Base-by-base conservation (phyloP, 2,888 invertebrate genomes). In the Invenusta paracnida region DNA sequence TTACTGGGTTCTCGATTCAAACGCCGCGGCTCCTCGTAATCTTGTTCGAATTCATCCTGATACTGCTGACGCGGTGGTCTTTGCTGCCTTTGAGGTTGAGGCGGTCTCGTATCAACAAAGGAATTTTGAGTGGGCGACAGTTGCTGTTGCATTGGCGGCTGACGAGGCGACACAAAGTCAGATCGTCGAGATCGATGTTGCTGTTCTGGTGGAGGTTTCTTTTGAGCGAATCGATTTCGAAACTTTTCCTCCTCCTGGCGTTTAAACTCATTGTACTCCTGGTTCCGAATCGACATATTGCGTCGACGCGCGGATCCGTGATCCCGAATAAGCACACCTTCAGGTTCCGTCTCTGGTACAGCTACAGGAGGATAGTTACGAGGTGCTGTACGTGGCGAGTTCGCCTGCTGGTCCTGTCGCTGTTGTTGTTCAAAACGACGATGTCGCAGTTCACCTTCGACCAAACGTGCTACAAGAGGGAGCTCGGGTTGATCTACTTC, bases 231-330 rank as follows among this genome's bases (percentile, higher is more conserved):
- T 23, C 85, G 83, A 27, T 85, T 85, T 83, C 82, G 83, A 30
- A 85, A 85, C 17, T 85, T 85, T 30, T 82, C 81, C 30, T 85
- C 81, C n/a, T 85, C 85, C 1, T 29, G 29, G 17, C 79, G 67
- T 30, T 85, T 85, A 29, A 85, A 85, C 29, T 85, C 85, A 23
- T 85, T 79, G 29, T 85, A 85, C 67, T 85, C 85, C 1, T 81
- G 29, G 82, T 85, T 85, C 13, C 85, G 28, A 17, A 30, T 27
- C 0, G 23, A 2, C 31, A 83, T 29, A 25, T 30, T 81, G 25
- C 81, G 28, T 1, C 29, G 83, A 1, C 30, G 2, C 17, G 85
- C 85, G 1, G 81, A 82, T n/a, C 23, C 30, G 29, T 73, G 79
- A 30, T 85, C 73, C 23, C 30, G 17, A 23, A 73, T 73, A 23